Base-by-base conservation (phyloP, 2,888 invertebrate species). In the Ochropleura leucogaster region DNA sequence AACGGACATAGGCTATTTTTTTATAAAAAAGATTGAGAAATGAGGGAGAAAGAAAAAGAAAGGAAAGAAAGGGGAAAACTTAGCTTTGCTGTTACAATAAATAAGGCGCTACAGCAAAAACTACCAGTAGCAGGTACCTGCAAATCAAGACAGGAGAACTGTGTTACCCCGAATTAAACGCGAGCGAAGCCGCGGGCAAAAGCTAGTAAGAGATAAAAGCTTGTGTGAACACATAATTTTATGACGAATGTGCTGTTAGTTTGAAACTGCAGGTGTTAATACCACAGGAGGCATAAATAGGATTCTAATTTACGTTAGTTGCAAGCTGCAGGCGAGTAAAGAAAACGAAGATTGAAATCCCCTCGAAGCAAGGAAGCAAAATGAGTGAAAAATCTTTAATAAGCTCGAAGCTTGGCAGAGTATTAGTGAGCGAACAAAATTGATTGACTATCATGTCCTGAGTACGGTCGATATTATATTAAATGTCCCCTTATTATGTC, bases 351-450 rank as follows among this genome's bases (percentile, higher is more conserved):
- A 79, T 70, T 47, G 44, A 66, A 59, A 20, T 60, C 20, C 16
- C 1, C 16, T 80, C 12, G 42, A n/a, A 40, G n/a, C 30, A 30
- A 53, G 9, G n/a, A 59, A 62, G 16, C 14, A 62, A 66, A 59
- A 72, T 51, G n/a, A 30, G 12, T 72, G 30, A 46, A 76, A 63
- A 42, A 20, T 59, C 1, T 67, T 53, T 20, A 64, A 60, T 65
- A 64, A 74, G 64, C 42, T 68, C 44, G 62, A 40, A 67, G 46
- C 57, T 42, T 5, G 14, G 30, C 40, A 53, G 46, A 42, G 57
- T 63, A 47, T 78, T 78, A 78, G 65, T 30, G 47, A 46, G 7
- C 66, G 30, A 46, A 42, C 30, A 67, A 62, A n/a, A 77, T 77
- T 77, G 49, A 72, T 77, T 67, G 72, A 49, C 62, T 62, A 72